These are phyloP conservation scores for Ascaphus truei DNA, from an alignment of 2,113 vertebrate species.

Conservation along the genomic window DNA sequence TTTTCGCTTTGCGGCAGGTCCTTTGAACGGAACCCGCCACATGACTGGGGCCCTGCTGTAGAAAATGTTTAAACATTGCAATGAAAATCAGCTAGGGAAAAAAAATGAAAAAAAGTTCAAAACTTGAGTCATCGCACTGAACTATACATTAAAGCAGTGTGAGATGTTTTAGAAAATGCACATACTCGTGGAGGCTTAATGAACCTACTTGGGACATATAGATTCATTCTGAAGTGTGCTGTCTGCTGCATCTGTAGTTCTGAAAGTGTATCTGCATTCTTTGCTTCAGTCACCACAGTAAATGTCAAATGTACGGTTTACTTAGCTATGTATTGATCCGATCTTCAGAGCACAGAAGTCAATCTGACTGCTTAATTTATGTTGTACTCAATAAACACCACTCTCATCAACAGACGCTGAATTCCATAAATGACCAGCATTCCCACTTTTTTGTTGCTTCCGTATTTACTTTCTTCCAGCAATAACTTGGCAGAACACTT, in stretches of 20 bases:
- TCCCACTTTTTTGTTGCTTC: conserved; percentile 4
- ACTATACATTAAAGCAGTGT: too few relatives aligned
- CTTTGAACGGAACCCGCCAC: too few relatives aligned
- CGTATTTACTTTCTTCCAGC: background rate
- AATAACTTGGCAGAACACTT: background rate
- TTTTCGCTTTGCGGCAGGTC: too few relatives aligned
- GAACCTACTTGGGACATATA: too few relatives aligned
- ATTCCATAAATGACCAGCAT: conserved; percentile 3
- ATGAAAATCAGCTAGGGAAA: too few relatives aligned
- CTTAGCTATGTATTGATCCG: background rate
- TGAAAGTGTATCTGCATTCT: background rate
- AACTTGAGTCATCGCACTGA: too few relatives aligned
- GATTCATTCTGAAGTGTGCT: background rate
- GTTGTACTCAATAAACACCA: conserved; percentile 4
- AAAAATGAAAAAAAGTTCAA: too few relatives aligned
- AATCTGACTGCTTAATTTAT: conserved; percentile 18
- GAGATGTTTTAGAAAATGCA: too few relatives aligned
- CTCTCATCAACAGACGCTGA: background rate
- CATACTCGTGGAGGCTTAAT: too few relatives aligned
- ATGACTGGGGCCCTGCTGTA: too few relatives aligned
- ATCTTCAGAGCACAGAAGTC: background rate
- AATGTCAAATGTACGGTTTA: background rate
- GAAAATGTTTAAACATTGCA: too few relatives aligned
- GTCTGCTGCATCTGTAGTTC: background rate
- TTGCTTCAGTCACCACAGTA: background rate